Percentiles rank a stretch among this genome's conserved stretches.
These are phyloP conservation scores for Eremobia ochroleuca DNA, from an alignment of 2,888 invertebrate genomes.

Conservation along the genomic window DNA sequence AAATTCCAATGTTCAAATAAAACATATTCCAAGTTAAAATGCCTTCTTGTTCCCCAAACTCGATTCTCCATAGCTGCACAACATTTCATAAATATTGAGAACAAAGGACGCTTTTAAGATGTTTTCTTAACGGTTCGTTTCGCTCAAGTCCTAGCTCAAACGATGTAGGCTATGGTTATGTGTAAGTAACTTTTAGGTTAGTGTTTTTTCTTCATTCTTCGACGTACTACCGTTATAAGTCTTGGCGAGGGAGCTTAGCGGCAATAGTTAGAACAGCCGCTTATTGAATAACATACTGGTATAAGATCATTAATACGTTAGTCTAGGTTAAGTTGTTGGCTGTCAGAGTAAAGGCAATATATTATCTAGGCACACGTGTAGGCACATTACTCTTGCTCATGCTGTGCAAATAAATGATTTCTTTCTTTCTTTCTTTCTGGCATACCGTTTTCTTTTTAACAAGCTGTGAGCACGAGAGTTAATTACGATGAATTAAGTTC, in stretches of 20 bases:
- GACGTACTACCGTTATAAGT: constrained; percentile 45
- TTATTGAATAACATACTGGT: constrained; percentile 31
- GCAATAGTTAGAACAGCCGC: constrained; percentile 34
- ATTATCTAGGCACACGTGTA: constrained; percentile 13
- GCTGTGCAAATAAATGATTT: too few species aligned
- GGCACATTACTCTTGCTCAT: constrained; percentile 20
- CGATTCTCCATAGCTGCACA: constrained; percentile 52
- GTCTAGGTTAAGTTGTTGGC: not conserved
- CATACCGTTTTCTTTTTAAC: constrained; percentile 30
- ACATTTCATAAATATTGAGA: constrained; percentile 63
- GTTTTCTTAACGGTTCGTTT: constrained; percentile 60
- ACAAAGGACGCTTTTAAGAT: constrained; percentile 65
- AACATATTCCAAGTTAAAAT: constrained; percentile 55
- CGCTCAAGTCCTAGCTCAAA: constrained; percentile 53
- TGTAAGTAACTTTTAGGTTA: constrained; percentile 49
- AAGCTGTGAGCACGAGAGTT: constrained; percentile 23
- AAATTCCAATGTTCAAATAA: constrained; percentile 53
- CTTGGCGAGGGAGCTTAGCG: constrained; percentile 27
- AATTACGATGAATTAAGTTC: constrained; percentile 20
- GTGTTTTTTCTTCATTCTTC: constrained; percentile 56
- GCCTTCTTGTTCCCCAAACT: constrained; percentile 44
- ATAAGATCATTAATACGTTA: constrained; percentile 15
- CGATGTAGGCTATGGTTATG: constrained; percentile 55
- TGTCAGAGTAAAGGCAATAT: constrained; percentile 6
- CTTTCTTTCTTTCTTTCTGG: too few species aligned